Conservation (phyloP, 2,888 invertebrate genomes). For the Muschampia plurimacula region DNA sequence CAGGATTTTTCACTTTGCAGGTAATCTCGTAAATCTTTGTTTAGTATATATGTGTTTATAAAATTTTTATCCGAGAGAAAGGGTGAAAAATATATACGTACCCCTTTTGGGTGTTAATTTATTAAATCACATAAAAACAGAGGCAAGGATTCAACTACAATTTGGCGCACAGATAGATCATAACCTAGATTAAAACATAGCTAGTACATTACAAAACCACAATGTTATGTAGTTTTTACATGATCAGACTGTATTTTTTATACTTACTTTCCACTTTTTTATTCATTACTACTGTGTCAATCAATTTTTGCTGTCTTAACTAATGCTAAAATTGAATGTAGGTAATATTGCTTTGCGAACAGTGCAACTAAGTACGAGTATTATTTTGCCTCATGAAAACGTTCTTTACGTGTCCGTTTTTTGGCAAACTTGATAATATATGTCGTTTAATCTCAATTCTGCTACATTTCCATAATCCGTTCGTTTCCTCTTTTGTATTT, state of each 20-base stretch:
- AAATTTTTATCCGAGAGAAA: neutral
- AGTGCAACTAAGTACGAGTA: neutral
- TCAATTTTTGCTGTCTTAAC: too few relatives aligned
- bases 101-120: too few relatives aligned
- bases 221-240: too few relatives aligned
- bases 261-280: too few relatives aligned
- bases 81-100: neutral
- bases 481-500: conserved; percentile 2
- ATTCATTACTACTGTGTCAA: too few relatives aligned
- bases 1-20: conserved; percentile 13
- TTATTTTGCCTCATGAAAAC: neutral
- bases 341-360: neutral
- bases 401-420: neutral
- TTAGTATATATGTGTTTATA: neutral
- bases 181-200: too few relatives aligned
- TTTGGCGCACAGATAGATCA: too few relatives aligned
- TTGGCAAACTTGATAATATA: neutral
- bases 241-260: too few relatives aligned
- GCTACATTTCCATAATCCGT: neutral
- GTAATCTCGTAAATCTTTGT: neutral
- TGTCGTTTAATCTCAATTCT: neutral
- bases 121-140: too few relatives aligned
- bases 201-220: too few relatives aligned
- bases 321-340: too few relatives aligned
- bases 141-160: too few relatives aligned